Conservation (phyloP, 2,797 vertebrate species). For the Leptatherina wallacei region DNA sequence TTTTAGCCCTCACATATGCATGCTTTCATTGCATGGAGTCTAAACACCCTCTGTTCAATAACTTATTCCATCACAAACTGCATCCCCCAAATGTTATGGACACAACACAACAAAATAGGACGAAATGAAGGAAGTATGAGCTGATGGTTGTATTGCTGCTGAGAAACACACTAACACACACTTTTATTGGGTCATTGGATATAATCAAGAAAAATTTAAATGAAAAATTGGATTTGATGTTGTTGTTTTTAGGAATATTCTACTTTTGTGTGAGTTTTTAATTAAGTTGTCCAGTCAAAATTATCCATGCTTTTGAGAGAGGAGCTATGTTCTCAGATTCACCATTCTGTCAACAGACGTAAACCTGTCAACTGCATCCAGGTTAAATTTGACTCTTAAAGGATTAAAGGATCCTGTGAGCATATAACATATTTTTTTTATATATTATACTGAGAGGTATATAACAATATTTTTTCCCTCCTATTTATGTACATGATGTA, state of each 20-base stretch:
- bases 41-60: not conserved
- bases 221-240: not conserved
- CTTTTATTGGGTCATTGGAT: not conserved
- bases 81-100: not conserved
- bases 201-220: not conserved
- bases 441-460: not conserved
- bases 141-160: not conserved
- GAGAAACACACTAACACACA: not conserved
- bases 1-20: not conserved
- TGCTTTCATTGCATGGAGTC: not conserved
- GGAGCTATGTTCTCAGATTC: not conserved
- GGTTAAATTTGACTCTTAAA: not conserved
- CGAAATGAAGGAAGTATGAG: not conserved
- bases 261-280: not conserved
- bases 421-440: not conserved
- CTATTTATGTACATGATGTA: not conserved
- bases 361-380: not conserved
- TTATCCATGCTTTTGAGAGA: not conserved
- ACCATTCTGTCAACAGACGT: not conserved
- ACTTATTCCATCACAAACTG: no score
- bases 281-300: not conserved
- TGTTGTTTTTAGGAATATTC: not conserved
- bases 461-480: not conserved
- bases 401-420: not conserved
- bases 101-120: not conserved